Evolutionary conservation across 2,797 vertebrate species (phyloP).

Genomic region (Triplophysa yarkandensis): DNA sequence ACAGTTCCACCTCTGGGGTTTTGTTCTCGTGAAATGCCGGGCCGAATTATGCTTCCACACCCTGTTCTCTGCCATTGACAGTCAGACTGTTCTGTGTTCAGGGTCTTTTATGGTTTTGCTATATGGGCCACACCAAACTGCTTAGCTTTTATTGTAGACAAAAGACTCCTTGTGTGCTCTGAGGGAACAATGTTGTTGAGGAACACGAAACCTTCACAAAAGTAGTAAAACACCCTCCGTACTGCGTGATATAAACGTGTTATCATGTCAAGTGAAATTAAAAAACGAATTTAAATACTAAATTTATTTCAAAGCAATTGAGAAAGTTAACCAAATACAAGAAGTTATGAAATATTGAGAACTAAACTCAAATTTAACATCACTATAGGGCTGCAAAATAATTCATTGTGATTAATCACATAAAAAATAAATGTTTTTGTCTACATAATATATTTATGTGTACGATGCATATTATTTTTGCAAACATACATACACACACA

Average conservation of each 20-base stretch:
- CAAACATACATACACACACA: no score
- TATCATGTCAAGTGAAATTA: conserved; percentile 2
- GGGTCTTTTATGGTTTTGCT: conserved; percentile 19
- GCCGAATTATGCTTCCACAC: conserved; percentile 27
- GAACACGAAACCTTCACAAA: conserved; percentile 32
- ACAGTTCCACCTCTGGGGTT: conserved; percentile 22
- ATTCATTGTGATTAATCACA: no score
- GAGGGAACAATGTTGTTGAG: conserved; percentile 36
- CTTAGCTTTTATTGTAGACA: conserved; percentile 41
- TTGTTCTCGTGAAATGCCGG: conserved; percentile 28
- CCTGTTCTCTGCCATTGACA: conserved; percentile 21
- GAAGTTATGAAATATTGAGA: no score
- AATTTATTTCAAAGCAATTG: no score
- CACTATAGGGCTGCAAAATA: no score
- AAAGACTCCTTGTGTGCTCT: conserved; percentile 35
- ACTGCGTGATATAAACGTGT: conserved; percentile 5
- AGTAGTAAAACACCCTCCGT: conserved; percentile 17
- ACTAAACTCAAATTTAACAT: no score
- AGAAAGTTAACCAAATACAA: no score
- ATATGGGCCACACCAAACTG: conserved; percentile 26
- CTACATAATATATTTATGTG: no score
- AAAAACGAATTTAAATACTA: background rate
- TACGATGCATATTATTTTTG: no score
- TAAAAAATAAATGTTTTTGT: no score
- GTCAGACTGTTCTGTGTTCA: conserved; percentile 15